Evolutionary conservation across 1,140 invertebrate genomes (phyloP).

Genomic region (Ceratosolen solmsi): DNA sequence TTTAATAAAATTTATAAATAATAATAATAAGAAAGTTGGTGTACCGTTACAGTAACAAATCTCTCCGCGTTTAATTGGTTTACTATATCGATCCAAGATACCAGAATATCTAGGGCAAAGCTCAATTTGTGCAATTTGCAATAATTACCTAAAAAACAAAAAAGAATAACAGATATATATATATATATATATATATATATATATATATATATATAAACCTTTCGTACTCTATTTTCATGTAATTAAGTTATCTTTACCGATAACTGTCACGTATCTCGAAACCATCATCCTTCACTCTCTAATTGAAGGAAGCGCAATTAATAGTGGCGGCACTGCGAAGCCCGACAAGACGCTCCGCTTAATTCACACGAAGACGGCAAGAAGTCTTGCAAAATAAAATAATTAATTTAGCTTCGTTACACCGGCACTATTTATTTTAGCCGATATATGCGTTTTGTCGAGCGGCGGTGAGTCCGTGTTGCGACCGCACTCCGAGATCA

Average conservation of each 20-base stretch:
- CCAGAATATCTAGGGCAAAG: too few relatives aligned
- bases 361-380: not conserved
- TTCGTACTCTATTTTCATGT: not conserved
- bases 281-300: too few relatives aligned
- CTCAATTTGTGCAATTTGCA: too few relatives aligned
- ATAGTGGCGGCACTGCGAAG: not conserved
- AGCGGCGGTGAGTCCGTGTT: not conserved
- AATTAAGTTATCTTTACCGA: not conserved
- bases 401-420: constrained; percentile 9
- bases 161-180: too few relatives aligned
- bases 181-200: too few relatives aligned
- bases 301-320: not conserved
- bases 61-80: too few relatives aligned
- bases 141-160: not conserved
- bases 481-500: not conserved
- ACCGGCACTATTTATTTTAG: not conserved
- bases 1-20: too few relatives aligned
- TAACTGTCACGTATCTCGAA: not conserved
- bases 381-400: not conserved
- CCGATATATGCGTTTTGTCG: too few relatives aligned
- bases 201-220: too few relatives aligned
- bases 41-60: too few relatives aligned
- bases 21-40: too few relatives aligned
- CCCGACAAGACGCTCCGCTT: not conserved
- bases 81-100: too few relatives aligned